These are phyloP conservation scores for Emydura subglobosa DNA, from an alignment of 2,113 vertebrate species.

Conservation along the genomic window DNA sequence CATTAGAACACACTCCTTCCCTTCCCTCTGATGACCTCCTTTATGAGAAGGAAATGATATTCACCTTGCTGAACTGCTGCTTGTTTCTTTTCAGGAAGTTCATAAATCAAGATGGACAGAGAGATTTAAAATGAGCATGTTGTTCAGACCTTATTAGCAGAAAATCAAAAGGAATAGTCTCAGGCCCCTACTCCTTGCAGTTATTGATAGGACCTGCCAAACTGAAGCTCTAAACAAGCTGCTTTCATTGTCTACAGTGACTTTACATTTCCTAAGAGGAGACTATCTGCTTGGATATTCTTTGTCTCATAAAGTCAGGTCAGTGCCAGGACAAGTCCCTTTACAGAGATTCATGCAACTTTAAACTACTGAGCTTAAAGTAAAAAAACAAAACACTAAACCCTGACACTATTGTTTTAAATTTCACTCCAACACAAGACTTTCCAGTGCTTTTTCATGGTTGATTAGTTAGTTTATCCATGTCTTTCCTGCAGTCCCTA, in stretches of 20 bases:
- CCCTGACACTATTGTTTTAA: neutral
- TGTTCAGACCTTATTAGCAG: conserved; percentile 13
- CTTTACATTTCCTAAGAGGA: neutral
- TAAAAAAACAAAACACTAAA: neutral
- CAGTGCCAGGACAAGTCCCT: neutral
- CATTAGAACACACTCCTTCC: neutral
- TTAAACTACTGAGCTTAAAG: neutral
- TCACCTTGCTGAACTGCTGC: neutral
- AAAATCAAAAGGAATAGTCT: conserved; percentile 13
- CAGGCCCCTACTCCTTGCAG: neutral
- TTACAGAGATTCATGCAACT: neutral
- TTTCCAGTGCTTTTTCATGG: neutral
- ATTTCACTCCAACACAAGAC: neutral
- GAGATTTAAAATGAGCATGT: neutral
- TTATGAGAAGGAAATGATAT: conserved; percentile 1
- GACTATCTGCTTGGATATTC: neutral
- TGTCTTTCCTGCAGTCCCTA: neutral
- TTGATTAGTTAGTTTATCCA: neutral
- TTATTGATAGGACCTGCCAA: conserved; percentile 34
- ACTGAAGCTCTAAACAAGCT: conserved; percentile 24
- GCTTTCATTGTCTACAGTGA: conserved; percentile 16
- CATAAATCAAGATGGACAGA: neutral
- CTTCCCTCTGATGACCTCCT: neutral
- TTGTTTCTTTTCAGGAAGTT: neutral
- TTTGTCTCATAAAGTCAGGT: neutral